Evolutionary conservation across 2,888 invertebrate genomes (phyloP).

Genomic region (Thelaira solivaga): DNA sequence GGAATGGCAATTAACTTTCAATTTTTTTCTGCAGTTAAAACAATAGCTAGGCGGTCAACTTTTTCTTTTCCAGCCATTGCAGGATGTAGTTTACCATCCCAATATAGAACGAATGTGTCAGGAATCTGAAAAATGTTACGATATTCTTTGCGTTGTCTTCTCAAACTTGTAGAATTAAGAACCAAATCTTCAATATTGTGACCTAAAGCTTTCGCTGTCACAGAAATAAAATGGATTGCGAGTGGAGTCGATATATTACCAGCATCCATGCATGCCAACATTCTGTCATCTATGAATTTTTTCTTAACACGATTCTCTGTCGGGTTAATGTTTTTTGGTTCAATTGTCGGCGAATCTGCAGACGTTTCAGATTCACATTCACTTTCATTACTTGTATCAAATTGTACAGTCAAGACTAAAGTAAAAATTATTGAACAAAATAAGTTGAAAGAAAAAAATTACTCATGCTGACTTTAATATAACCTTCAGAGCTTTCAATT

Average conservation of each 20-base stretch:
- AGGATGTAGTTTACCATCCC: slow-evolving; percentile 13
- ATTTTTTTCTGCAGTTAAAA: slow-evolving; percentile 12
- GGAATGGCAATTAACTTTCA: slow-evolving; percentile 13
- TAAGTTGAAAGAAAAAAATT: no score
- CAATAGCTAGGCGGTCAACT: slow-evolving; percentile 5
- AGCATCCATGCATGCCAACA: slow-evolving; percentile 11
- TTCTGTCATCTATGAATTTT: slow-evolving; percentile 15
- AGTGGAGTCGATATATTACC: slow-evolving; percentile 15
- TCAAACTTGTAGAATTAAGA: slow-evolving; percentile 32
- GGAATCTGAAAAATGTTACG: slow-evolving; percentile 14
- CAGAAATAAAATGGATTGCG: slow-evolving; percentile 5
- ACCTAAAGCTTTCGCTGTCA: slow-evolving; percentile 2
- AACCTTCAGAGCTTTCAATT: no score
- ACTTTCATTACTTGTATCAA: no score
- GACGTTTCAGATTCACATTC: no score
- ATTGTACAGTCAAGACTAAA: no score
- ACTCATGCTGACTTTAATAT: no score
- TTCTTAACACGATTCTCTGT: slow-evolving; percentile 19
- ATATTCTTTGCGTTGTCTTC: slow-evolving; percentile 27
- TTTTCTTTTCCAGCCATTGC: slow-evolving; percentile 4
- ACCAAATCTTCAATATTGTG: slow-evolving; percentile 23
- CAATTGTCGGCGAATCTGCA: no score
- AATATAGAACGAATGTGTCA: slow-evolving; percentile 6
- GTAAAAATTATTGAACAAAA: no score
- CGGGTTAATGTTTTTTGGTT: no score